Percentiles rank a stretch among this genome's conserved stretches.
Conservation (phyloP, 2,888 invertebrate genomes). For the Nomada hirtipes region DNA sequence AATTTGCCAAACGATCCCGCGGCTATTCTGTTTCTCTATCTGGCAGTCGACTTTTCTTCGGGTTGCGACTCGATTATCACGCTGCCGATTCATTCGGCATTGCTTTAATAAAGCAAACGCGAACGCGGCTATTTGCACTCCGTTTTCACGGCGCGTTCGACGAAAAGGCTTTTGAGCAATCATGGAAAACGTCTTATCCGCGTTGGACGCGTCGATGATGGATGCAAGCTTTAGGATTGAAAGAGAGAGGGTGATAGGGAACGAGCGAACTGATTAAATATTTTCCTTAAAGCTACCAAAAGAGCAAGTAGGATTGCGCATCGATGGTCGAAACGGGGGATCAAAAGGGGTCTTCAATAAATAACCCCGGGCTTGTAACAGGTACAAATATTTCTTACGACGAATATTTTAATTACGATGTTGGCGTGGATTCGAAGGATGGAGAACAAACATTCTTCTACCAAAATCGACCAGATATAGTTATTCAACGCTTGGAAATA, state of each 20-base stretch:
- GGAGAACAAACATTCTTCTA: too few species aligned
- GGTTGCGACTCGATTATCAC: constrained; percentile 3
- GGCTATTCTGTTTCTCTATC: constrained; percentile 31
- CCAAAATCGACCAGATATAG: too few species aligned
- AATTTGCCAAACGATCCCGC: constrained; percentile 57
- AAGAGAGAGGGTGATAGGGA: background rate
- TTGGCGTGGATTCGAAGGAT: too few species aligned
- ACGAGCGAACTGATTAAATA: constrained; percentile 49
- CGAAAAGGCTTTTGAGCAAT: constrained; percentile 67
- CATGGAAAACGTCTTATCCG: constrained; percentile 57
- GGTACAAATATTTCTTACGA: background rate
- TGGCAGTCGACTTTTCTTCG: constrained; percentile 42
- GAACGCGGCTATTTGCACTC: constrained; percentile 50
- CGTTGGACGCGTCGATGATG: constrained; percentile 48
- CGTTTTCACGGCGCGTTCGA: constrained; percentile 43
- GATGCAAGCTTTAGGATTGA: constrained; percentile 21
- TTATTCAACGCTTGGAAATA: too few species aligned
- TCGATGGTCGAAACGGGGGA: constrained; percentile 23
- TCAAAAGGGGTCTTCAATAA: constrained; percentile 33
- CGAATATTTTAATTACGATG: constrained; percentile 1
- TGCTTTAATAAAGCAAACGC: constrained; percentile 62
- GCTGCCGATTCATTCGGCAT: constrained; percentile 22
- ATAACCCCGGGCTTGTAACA: constrained; percentile 4
- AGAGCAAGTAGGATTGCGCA: constrained; percentile 39
- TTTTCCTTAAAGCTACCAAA: constrained; percentile 49